Evolutionary conservation across 1,140 invertebrate species (phyloP), one percentile per base, ranked within the genome.

Genomic region (Wiebesia pumilae): DNA sequence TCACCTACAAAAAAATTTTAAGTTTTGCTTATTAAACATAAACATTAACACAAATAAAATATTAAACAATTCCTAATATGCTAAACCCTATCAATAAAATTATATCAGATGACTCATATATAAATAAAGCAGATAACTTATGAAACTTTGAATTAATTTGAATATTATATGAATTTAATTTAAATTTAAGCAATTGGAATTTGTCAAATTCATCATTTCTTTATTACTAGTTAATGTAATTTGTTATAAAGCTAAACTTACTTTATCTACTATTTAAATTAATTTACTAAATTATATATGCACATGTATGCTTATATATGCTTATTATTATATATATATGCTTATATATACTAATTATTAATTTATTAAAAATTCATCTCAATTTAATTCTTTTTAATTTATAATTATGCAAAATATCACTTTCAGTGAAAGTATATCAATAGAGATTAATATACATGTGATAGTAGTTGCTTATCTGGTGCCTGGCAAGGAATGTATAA

Each of bases 391-490:
- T 38, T 38, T 71, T 38, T 71, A 38, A 71, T 21, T 33, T 16
- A 24, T 38, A 38, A 71, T 38, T 38, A 21, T 21, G 40, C 21
- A 38, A 38, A 71, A 71, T 38, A 71, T 4, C 14, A 10, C 24
- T 62, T 27, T 62, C 27, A 27, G 3, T 62, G 27, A 62, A 71
- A 71, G 2, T 24, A 71, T 38, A 71, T 71, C 69, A 71, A 21
- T 6, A 71, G 0, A 71, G 7, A 24, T 62, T 62, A 54, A 7
- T 54, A 27, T 62, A 27, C 7, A 47, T 14, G 10, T 47, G 38
- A 77, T 12, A 77, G 30, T 35, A 4, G 7, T 58, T 80, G 27
- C 30, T 80, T 85, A 85, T 73, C 78, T 73, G 58, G 24, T 58
- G 33, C 7, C 19, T 80, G 43, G 16, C 54, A 62, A 27, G 24